Conservation (phyloP, 1,140 invertebrate genomes). For the Babylonia areolata region DNA sequence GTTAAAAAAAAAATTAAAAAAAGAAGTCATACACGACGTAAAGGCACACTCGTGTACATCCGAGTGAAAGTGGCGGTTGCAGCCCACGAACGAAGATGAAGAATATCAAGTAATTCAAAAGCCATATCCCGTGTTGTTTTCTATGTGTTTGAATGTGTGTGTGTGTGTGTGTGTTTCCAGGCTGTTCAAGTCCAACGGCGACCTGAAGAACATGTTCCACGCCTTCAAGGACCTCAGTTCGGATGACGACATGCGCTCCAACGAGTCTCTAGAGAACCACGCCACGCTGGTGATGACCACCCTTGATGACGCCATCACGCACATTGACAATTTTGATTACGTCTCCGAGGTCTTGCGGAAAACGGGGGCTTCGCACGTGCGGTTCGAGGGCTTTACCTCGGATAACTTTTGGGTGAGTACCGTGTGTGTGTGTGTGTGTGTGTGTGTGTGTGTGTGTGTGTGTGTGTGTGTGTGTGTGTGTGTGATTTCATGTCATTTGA, state of each 20-base stretch:
- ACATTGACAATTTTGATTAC: slow-evolving; percentile 64
- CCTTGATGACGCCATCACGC: slow-evolving; percentile 64
- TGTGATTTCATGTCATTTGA: no score
- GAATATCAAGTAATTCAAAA: no score
- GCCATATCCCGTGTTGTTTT: no score
- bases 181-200: slow-evolving; percentile 59
- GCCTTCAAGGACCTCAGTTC: slow-evolving; percentile 57
- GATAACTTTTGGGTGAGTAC: slow-evolving; percentile 62
- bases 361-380: slow-evolving; percentile 56
- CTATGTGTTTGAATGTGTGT: not conserved
- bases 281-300: slow-evolving; percentile 66
- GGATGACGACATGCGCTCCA: slow-evolving; percentile 61
- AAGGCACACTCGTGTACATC: no score
- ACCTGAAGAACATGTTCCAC: slow-evolving; percentile 60
- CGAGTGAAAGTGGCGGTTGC: no score
- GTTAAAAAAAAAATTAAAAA: no score
- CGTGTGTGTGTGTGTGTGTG: no score
- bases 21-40: no score
- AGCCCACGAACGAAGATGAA: no score
- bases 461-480: no score
- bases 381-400: slow-evolving; percentile 55
- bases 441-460: no score
- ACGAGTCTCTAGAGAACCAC: slow-evolving; percentile 64
- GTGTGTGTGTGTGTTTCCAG: slow-evolving; percentile 44
- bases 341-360: slow-evolving; percentile 50